phyloP scores from a whole-genome alignment of 2,797 vertebrate species.

The Channa striata region DNA sequence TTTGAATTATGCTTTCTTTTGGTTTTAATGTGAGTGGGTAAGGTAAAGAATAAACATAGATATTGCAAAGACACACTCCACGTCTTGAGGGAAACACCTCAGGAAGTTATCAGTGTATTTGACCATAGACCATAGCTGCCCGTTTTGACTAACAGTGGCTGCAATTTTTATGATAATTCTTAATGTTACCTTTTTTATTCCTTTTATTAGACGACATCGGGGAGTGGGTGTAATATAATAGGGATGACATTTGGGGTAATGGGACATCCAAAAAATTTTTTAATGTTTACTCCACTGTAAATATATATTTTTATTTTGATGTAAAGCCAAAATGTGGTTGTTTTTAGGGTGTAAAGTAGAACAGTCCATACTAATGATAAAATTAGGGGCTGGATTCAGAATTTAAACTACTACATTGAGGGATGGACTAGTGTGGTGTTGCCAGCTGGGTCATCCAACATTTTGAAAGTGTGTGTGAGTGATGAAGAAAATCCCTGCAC shows the following conservation, averaged over 20 bases:
- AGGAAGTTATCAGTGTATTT: constrained; percentile 72
- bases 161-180: constrained; percentile 78
- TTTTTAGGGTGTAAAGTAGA: constrained; percentile 82
- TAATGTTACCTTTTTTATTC: constrained; percentile 71
- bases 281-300: constrained; percentile 82
- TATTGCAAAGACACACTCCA: constrained; percentile 68
- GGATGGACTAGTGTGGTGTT: constrained; percentile 66
- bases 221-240: constrained; percentile 49
- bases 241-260: constrained; percentile 25
- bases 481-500: constrained; percentile 53
- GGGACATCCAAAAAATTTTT: constrained; percentile 45
- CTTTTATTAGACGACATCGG: constrained; percentile 65
- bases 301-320: constrained; percentile 80
- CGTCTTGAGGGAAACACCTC: constrained; percentile 71
- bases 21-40: constrained; percentile 45
- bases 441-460: constrained; percentile 77
- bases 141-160: constrained; percentile 68
- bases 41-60: constrained; percentile 60
- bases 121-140: constrained; percentile 72
- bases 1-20: constrained; percentile 33
- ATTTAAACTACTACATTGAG: constrained; percentile 67
- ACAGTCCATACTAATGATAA: constrained; percentile 71
- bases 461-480: constrained; percentile 35
- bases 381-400: constrained; percentile 57
- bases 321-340: constrained; percentile 83